Conservation (phyloP, 2,113 vertebrate species). For the Gila orcuttii region DNA sequence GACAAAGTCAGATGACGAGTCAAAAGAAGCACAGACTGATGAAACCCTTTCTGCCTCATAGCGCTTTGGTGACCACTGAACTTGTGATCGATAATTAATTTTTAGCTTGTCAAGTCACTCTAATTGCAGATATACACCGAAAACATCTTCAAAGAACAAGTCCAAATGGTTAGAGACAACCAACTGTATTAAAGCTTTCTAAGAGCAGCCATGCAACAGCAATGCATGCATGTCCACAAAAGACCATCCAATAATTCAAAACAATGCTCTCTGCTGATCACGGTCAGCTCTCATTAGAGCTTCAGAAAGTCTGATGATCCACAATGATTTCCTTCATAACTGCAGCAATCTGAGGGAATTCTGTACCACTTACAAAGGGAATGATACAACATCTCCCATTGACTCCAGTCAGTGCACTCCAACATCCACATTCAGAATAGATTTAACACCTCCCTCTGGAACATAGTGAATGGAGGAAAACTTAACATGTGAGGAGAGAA, state of each 20-base stretch:
- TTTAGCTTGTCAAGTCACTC: not conserved
- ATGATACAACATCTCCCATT: slow-evolving; percentile 55
- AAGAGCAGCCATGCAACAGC: not conserved
- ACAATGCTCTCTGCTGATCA: not conserved
- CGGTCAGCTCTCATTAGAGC: slow-evolving; percentile 59
- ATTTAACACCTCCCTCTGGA: slow-evolving; percentile 39
- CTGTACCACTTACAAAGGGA: slow-evolving; percentile 49
- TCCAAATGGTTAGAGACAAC: not conserved
- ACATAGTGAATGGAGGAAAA: slow-evolving; percentile 48
- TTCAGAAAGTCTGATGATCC: slow-evolving; percentile 56
- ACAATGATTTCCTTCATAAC: slow-evolving; percentile 73
- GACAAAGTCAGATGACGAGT: too few relatives aligned
- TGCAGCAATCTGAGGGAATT: slow-evolving; percentile 35
- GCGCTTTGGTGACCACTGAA: not conserved
- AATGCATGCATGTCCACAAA: not conserved
- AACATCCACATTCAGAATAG: slow-evolving; percentile 43
- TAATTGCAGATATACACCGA: too few relatives aligned
- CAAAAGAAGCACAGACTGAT: not conserved
- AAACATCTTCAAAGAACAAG: not conserved
- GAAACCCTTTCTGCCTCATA: not conserved
- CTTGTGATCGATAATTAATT: not conserved
- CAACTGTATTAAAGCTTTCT: not conserved
- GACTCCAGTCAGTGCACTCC: slow-evolving; percentile 1
- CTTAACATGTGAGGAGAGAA: slow-evolving; percentile 23
- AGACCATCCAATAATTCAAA: not conserved